Evolutionary conservation across 2,888 invertebrate genomes (phyloP), one percentile per base, ranked within the genome.

Genomic region (Patella caerulea): DNA sequence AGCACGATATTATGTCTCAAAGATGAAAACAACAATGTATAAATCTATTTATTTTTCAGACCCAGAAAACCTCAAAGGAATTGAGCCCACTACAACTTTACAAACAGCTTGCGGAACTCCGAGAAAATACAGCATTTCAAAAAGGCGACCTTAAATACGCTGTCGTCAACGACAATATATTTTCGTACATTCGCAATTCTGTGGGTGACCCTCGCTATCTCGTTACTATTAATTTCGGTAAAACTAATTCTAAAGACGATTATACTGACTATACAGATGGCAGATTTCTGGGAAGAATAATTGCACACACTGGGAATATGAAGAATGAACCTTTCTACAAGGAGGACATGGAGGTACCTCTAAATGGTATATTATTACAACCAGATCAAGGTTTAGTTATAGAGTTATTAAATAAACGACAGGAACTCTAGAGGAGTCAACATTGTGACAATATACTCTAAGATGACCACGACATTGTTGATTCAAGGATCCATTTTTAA

Each of bases 191-290:
- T 17, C 75, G 85, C 52, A 45, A 73, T 71, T 71, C 72, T 24
- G 74, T 52, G n/a, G 65, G 34, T 7, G 65, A 70, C n/a, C 54
- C 53, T 15, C 81, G 81, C 53, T 86, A 84, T 73, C 79, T 86
- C 14, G 80, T 86, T 12, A 75, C 75, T 9, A 74, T 86, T 53
- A 86, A 86, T 76, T 76, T 86, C 71, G 86, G 86, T n/a, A 56
- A 76, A 14, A 71, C 56, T n/a, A 69, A 59, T 9, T 65, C 81
- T 2, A 80, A 73, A 14, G 82, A 83, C 29, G 84, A 87, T 76
- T 85, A 81, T 78, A 70, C 71, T 14, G 56, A 70, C 14, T 24
- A 19, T 65, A 24, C 24, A 19, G 24, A 65, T 5, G 65, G 65
- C 12, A 65, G 65, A 14, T 7, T 45, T 45, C 19, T 24, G 24